phyloP scores from a whole-genome alignment of 2,113 vertebrate genomes.

The Dasyprocta punctata region DNA sequence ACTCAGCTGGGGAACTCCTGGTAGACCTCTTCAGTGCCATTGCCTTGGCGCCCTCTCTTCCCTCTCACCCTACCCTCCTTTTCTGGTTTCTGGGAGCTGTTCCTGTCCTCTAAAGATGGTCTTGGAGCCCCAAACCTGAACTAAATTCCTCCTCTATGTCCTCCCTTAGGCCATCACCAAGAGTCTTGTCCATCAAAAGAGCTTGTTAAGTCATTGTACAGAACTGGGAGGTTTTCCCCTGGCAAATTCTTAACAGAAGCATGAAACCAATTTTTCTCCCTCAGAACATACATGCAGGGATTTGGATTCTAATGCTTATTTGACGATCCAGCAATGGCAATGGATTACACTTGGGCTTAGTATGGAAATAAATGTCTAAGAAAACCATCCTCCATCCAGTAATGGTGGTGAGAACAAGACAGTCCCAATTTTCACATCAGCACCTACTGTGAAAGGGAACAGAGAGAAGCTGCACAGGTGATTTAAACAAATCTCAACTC shows the following conservation, averaged over 20 bases:
- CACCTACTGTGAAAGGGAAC: slow-evolving; percentile 29
- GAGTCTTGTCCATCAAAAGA: not conserved
- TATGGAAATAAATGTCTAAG: not conserved
- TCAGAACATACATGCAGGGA: not conserved
- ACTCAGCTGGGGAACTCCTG: not conserved
- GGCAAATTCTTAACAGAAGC: not conserved
- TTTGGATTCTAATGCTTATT: not conserved
- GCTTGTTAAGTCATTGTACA: too few species aligned
- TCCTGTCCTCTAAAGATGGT: not conserved
- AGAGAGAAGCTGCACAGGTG: not conserved
- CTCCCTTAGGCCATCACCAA: not conserved
- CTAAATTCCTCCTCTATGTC: not conserved
- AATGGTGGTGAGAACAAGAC: not conserved
- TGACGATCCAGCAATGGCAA: not conserved
- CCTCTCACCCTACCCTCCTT: not conserved
- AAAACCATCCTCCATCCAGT: not conserved
- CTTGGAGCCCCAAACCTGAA: not conserved
- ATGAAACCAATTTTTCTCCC: not conserved
- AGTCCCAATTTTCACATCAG: slow-evolving; percentile 18
- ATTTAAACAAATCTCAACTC: not conserved
- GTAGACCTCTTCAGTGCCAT: not conserved
- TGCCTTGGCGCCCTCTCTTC: not conserved
- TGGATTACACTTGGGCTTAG: not conserved
- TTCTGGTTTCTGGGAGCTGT: not conserved
- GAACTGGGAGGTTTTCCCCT: not conserved